These are phyloP conservation scores for Metridium senile DNA, from an alignment of 92 coral and sea anemone species.

Conservation along the genomic window DNA sequence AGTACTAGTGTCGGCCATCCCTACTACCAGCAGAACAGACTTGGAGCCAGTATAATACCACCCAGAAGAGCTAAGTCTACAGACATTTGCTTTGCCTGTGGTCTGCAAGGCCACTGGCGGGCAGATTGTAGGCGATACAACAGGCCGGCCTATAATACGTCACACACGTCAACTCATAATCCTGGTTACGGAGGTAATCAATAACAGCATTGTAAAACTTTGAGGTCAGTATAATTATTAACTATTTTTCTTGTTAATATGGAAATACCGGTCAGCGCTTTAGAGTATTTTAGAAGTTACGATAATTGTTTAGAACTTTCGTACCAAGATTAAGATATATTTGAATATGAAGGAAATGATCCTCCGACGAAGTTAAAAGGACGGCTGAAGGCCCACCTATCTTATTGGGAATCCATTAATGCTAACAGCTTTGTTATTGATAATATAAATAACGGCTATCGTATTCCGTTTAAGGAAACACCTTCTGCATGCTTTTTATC, in stretches of 20 bases:
- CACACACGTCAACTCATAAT: too few relatives aligned
- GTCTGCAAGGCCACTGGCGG: background rate
- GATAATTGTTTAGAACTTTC: too few relatives aligned
- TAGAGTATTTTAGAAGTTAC: background rate
- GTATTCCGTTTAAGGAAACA: constrained; percentile 25
- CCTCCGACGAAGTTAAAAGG: background rate
- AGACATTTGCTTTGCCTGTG: constrained; percentile 2
- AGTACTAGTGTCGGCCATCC: too few relatives aligned
- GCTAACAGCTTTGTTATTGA: background rate
- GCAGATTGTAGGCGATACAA: background rate
- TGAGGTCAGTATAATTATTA: background rate
- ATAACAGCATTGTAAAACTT: background rate
- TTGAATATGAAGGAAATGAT: too few relatives aligned
- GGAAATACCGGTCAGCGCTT: background rate
- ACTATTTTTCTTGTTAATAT: background rate
- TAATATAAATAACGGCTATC: constrained; percentile 7
- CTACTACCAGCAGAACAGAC: too few relatives aligned
- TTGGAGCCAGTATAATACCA: too few relatives aligned
- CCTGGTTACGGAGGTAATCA: background rate
- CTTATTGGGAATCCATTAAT: background rate
- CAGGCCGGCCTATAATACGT: too few relatives aligned
- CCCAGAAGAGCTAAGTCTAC: background rate
- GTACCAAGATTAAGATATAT: too few relatives aligned
- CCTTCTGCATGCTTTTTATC: constrained; percentile 3
- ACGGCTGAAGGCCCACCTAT: background rate